Evolutionary conservation across 2,888 invertebrate genomes (phyloP), one percentile per base, ranked within the genome.

Genomic region (Stictocephala bisonia): DNA sequence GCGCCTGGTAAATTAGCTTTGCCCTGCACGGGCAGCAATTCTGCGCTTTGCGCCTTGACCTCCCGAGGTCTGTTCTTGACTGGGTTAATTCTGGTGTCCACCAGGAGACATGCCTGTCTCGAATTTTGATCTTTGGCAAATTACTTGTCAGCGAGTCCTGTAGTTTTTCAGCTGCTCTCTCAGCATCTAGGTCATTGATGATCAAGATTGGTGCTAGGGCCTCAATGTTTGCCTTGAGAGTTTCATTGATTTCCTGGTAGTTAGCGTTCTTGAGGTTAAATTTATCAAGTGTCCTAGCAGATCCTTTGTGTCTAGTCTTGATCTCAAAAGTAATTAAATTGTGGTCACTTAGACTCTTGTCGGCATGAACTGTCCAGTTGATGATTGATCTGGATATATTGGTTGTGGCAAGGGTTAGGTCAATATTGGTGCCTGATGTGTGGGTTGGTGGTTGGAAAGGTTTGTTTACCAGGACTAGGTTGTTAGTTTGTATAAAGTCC

Each of bases 301-400:
- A 6, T 24, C 27, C 4, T 13, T 24, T 24, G 26, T 26, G 56
- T 2, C n/a, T 22, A 9, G 31, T n/a, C 13, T 20, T 40, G 1
- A 60, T 60, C 3, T 68, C 27, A 18, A 29, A 50, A 1, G 67
- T 48, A 7, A 68, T 48, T n/a, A 68, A 18, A 15, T 20, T 27
- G 20, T 68, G 67, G 50, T 68, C 67, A 50, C 67, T 50, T 1
- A 50, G 13, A 9, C 44, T 44, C 1, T 13, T 11, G 4, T 20
- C 29, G 11, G n/a, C 50, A 50, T 68, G 67, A 6, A 68, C 67
- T 11, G 15, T 68, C 48, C 67, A 68, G 13, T 48, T 20, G 15
- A 0, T 7, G 13, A 26, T 29, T 20, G 3, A 13, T n/a, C 15
- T 1, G 1, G 7, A 13, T 9, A 48, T n/a, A 31, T 27, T 18